Evolutionary conservation across 2,113 vertebrate species (phyloP).

Genomic region (Anarrhichthys ocellatus): DNA sequence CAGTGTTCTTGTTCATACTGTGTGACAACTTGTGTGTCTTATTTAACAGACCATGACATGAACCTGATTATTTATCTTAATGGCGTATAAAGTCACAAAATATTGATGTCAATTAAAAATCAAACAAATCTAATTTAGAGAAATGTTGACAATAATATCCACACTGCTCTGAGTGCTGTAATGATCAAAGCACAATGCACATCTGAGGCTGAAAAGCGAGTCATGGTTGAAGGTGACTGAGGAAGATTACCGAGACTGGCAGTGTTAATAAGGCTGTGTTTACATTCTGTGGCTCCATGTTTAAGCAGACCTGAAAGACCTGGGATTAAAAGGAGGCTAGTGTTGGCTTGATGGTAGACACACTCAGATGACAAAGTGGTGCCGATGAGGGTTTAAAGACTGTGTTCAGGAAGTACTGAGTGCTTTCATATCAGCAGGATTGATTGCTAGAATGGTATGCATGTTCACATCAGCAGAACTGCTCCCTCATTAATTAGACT

Average conservation of each 20-base stretch:
- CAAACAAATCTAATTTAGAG: slow-evolving; percentile 7
- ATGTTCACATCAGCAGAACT: slow-evolving; percentile 33
- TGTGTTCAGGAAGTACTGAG: slow-evolving; percentile 36
- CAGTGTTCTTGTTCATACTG: not conserved
- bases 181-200: slow-evolving; percentile 40
- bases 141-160: slow-evolving; percentile 4
- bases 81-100: slow-evolving; percentile 2
- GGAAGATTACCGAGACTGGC: slow-evolving; percentile 68
- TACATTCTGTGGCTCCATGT: slow-evolving; percentile 72
- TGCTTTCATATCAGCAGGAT: slow-evolving; percentile 61
- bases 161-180: not conserved
- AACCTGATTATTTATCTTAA: slow-evolving; percentile 5
- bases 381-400: slow-evolving; percentile 36
- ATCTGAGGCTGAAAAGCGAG: slow-evolving; percentile 38
- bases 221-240: slow-evolving; percentile 54
- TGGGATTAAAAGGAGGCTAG: slow-evolving; percentile 70
- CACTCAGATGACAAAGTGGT: slow-evolving; percentile 44
- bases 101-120: slow-evolving; percentile 18
- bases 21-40: not conserved
- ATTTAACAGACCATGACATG: not conserved
- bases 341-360: slow-evolving; percentile 57
- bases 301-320: slow-evolving; percentile 74
- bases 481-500: slow-evolving; percentile 18
- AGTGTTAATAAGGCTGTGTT: slow-evolving; percentile 79
- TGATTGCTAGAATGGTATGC: slow-evolving; percentile 26